Evolutionary conservation across 2,113 vertebrate genomes (phyloP), one percentile per base, ranked within the genome.

Genomic region (Chaetops frenatus): DNA sequence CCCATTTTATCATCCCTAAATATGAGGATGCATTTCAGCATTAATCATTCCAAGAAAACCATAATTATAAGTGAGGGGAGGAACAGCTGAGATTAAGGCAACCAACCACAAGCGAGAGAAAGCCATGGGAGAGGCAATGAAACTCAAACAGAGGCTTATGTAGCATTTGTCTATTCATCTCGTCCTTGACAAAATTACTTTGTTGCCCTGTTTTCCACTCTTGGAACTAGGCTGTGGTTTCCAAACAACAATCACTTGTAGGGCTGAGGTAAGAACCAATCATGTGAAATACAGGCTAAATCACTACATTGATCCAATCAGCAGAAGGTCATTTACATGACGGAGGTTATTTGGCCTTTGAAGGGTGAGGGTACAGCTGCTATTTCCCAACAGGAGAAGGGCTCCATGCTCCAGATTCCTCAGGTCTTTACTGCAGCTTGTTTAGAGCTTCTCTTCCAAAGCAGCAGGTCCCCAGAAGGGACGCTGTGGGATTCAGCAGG

Each of bases 271-370:
- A 65, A 66, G 12, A 58, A 35, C 36, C 10, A 36, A 36, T 16
- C 2, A 6, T 10, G 5, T 20, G 31, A 78, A 78, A 53, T 3
- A 22, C 0, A 1, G 10, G 22, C 15, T 58, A 25, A 71, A 36
- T 28, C 21, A 3, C n/a, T 36, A 0, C 2, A 7, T 9, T 29
- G 15, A 42, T 35, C 29, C 1, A 0, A 38, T 9, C 36, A 51
- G 53, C 36, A 81, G 13, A 67, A 58, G 19, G 18, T 35, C 23
- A 38, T 44, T 62, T 13, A 47, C 15, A 29, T 25, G 47, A 17
- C 66, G 44, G 21, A 19, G 7, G 14, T 28, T 25, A 11, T 21
- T 60, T 86, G 38, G 72, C 50, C 44, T 81, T 38, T 11, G 5
- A 61, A 82, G 4, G 9, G 18, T 1, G 15, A 44, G 14, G 27